These are phyloP conservation scores for Ophion ventricosus DNA, from an alignment of 2,888 invertebrate genomes.

Conservation along the genomic window DNA sequence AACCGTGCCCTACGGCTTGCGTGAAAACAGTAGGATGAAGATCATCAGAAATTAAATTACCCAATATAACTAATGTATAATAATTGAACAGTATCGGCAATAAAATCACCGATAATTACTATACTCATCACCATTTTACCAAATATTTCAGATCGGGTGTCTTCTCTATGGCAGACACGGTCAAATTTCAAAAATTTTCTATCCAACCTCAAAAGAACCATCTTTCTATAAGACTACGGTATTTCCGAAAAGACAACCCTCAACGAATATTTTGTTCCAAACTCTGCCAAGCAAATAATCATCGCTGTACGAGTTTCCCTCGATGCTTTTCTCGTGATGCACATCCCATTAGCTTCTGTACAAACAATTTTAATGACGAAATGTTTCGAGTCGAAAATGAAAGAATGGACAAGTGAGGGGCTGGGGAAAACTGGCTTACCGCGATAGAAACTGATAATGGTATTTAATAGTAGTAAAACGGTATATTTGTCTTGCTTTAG, in stretches of 20 bases:
- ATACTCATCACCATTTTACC: no score
- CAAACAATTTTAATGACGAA: neutral
- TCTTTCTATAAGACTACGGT: neutral
- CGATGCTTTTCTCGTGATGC: no score
- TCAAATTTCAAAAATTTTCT: no score
- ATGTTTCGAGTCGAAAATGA: neutral
- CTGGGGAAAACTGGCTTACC: neutral
- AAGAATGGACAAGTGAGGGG: neutral
- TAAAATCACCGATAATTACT: no score
- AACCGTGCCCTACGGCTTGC: no score
- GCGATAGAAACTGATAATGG: constrained; percentile 43
- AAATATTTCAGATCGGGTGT: no score
- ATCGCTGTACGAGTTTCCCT: neutral
- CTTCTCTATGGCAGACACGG: no score
- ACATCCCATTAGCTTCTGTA: neutral
- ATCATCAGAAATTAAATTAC: no score
- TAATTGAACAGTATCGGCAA: no score
- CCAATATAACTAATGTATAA: no score
- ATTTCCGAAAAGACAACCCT: neutral
- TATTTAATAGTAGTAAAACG: constrained; percentile 47
- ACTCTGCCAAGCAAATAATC: neutral
- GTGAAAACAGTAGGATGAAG: no score
- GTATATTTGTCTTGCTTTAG: constrained; percentile 64
- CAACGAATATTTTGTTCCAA: neutral
- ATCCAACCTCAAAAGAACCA: no score